phyloP scores from a whole-genome alignment of 2,888 invertebrate genomes.

The Acrocera orbiculus region DNA sequence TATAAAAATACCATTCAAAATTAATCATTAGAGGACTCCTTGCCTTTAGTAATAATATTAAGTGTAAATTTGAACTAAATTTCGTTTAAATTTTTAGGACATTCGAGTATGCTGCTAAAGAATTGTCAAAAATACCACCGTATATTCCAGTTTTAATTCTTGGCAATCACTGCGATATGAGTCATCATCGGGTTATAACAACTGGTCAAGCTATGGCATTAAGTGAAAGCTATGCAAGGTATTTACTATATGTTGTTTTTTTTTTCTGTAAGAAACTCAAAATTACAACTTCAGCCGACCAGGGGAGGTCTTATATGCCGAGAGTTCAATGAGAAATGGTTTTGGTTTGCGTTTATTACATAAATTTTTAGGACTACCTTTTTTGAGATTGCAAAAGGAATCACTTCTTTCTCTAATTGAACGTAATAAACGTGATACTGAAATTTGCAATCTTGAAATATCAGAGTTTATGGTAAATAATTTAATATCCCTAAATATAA shows the following conservation, averaged over 20 bases:
- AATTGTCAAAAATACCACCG: slow-evolving; percentile 60
- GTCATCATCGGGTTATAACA: slow-evolving; percentile 78
- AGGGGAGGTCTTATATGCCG: slow-evolving; percentile 66
- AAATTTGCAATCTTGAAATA: slow-evolving; percentile 54
- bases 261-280: too few species aligned
- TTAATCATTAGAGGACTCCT: neutral
- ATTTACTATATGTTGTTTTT: slow-evolving; percentile 17
- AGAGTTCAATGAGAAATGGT: slow-evolving; percentile 89
- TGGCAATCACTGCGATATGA: slow-evolving; percentile 92
- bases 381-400: slow-evolving; percentile 73
- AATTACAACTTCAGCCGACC: slow-evolving; percentile 32
- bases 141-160: slow-evolving; percentile 73
- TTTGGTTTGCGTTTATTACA: slow-evolving; percentile 84
- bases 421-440: slow-evolving; percentile 65
- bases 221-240: slow-evolving; percentile 42
- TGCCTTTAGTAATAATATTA: slow-evolving; percentile 2
- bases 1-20: neutral
- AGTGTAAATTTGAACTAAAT: neutral
- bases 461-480: slow-evolving; percentile 48
- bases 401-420: slow-evolving; percentile 69
- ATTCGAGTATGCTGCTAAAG: slow-evolving; percentile 83
- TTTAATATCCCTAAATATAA: too few species aligned
- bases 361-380: slow-evolving; percentile 89
- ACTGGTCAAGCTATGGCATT: slow-evolving; percentile 51
- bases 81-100: slow-evolving; percentile 43